Evolutionary conservation across 2,113 vertebrate genomes (phyloP).

Genomic region (Casuarius casuarius): DNA sequence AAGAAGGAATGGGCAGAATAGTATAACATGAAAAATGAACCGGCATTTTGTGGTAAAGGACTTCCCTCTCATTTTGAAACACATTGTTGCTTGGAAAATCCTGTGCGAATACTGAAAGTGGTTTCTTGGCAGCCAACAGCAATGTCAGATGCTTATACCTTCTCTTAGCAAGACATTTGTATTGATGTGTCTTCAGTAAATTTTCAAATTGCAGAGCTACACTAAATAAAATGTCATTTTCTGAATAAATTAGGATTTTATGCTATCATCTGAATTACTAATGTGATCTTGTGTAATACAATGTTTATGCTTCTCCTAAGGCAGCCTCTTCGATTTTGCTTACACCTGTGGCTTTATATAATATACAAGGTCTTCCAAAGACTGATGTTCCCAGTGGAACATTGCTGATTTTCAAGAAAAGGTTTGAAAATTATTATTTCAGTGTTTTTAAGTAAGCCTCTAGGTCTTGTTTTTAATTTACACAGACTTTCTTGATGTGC

Average conservation of each 20-base stretch:
- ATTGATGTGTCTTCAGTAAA: constrained; percentile 61
- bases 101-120: constrained; percentile 19
- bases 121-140: constrained; percentile 55
- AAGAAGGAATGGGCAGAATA: constrained; percentile 26
- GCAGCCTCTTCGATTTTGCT: constrained; percentile 47
- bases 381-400: background rate
- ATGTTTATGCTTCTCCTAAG: constrained; percentile 54
- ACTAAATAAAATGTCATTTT: constrained; percentile 80
- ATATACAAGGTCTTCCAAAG: constrained; percentile 47
- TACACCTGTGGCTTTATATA: constrained; percentile 70
- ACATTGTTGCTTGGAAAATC: background rate
- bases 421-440: constrained; percentile 13
- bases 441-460: constrained; percentile 21
- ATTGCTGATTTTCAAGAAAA: constrained; percentile 26
- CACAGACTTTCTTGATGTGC: constrained; percentile 21
- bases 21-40: constrained; percentile 55
- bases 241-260: constrained; percentile 79
- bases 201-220: constrained; percentile 74
- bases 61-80: constrained; percentile 28
- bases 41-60: constrained; percentile 52
- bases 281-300: constrained; percentile 61
- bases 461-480: constrained; percentile 51
- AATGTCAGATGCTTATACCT: constrained; percentile 51
- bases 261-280: constrained; percentile 65
- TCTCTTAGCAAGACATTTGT: constrained; percentile 61